These are phyloP conservation scores for Phasianus colchicus DNA, from an alignment of 2,113 vertebrate genomes.

Conservation along the genomic window DNA sequence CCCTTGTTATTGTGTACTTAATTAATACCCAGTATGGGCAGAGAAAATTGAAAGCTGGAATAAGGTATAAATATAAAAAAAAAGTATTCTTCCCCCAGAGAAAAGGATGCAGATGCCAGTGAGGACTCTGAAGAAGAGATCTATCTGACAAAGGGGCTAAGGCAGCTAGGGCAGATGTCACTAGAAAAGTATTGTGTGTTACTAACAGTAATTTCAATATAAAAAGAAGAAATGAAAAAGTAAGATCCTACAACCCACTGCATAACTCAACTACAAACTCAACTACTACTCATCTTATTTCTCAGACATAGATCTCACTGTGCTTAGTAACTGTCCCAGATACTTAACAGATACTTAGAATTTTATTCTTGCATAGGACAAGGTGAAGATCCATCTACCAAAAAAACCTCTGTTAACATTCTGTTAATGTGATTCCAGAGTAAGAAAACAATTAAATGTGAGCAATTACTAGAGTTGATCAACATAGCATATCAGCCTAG, in stretches of 20 bases:
- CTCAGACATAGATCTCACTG: not conserved
- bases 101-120: rapidly evolving
- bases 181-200: not conserved
- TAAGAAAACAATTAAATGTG: not conserved
- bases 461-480: not conserved
- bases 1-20: not conserved
- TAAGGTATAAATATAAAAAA: not conserved
- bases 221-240: not conserved
- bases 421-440: not conserved
- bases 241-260: not conserved
- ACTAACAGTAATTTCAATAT: not conserved
- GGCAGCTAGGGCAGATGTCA: not conserved
- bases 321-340: not conserved
- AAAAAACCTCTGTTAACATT: not conserved
- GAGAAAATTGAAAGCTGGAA: not conserved
- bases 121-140: not conserved
- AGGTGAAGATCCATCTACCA: not conserved
- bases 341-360: not conserved
- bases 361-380: not conserved
- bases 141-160: not conserved
- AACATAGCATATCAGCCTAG: not conserved
- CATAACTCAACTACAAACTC: not conserved
- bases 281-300: not conserved
- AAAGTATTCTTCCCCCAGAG: not conserved
- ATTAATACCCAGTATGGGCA: not conserved